These are phyloP conservation scores for Pammene aurita DNA, from an alignment of 2,888 invertebrate species.

Conservation along the genomic window DNA sequence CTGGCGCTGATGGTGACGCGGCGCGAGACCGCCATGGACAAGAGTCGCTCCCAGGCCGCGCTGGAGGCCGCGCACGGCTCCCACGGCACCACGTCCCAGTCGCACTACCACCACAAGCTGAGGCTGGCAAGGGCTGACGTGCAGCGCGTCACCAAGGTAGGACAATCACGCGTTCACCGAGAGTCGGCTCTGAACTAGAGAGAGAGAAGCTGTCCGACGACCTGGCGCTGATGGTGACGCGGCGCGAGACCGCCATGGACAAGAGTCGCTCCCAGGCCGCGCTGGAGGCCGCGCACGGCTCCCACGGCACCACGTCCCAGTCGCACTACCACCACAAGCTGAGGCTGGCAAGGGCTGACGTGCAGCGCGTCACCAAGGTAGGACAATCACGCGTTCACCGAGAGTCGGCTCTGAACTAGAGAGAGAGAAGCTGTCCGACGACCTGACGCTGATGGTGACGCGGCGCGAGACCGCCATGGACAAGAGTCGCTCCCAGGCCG, in stretches of 20 bases:
- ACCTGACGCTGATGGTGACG: slow-evolving; percentile 73
- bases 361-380: slow-evolving; percentile 73
- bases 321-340: slow-evolving; percentile 70
- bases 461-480: slow-evolving; percentile 73
- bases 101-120: slow-evolving; percentile 70
- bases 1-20: slow-evolving; percentile 73
- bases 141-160: slow-evolving; percentile 70
- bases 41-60: slow-evolving; percentile 68
- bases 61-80: slow-evolving; percentile 67
- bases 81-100: slow-evolving; percentile 61
- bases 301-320: slow-evolving; percentile 60
- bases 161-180: too few relatives aligned
- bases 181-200: too few relatives aligned
- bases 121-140: slow-evolving; percentile 71
- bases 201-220: slow-evolving; percentile 75
- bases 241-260: slow-evolving; percentile 72
- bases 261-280: slow-evolving; percentile 71
- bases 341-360: slow-evolving; percentile 69
- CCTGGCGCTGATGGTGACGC: slow-evolving; percentile 71
- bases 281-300: slow-evolving; percentile 66
- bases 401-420: too few relatives aligned
- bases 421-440: slow-evolving; percentile 74
- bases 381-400: neutral
- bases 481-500: slow-evolving; percentile 68
- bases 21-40: slow-evolving; percentile 72